Base-by-base conservation (phyloP, 1,140 invertebrate species). In the Trichomalopsis sarcophagae region DNA sequence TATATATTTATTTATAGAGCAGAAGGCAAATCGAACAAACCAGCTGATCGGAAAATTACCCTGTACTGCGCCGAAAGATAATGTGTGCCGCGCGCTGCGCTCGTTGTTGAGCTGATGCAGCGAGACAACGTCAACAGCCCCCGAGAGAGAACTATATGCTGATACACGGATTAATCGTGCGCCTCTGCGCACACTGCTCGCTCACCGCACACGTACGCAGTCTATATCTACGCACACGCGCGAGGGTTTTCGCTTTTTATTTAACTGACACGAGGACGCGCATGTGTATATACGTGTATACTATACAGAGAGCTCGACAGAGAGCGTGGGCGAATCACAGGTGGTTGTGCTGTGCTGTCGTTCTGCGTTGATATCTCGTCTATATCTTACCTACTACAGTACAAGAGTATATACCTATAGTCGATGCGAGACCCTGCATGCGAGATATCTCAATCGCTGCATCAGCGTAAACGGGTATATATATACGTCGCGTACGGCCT, bases 241-340 rank as follows among this genome's bases (percentile, higher is more conserved):
- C 66, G 0, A 68, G 11, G 27, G 11, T 68, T 68, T 27, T 68
- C 21, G 13, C 9, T 68, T 27, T 11, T 68, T 23, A 68, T 68
- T 23, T 10, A 50, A 50, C 47, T 14, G 13, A 50, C 47, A 50
- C 47, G 47, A 13, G 47, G 14, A 17, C 47, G 47, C 47, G 47
- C 50, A 21, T 55, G 50, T 55, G 50, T 55, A 10, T 69, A 27
- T 69, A 5, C 23, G 66, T 69, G 66, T 27, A 27, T 27, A 69
- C 33, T 55, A 27, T 27, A 27, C 27, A 2, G 33, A 55, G 50
- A 7, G 73, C 73, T 36, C 44, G 36, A 27, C 27, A 2, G 33
- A 55, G 50, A 7, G 73, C 73, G 73, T 75, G 36, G 73, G 73
- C 36, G 73, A 75, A 75, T 75, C 73, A 75, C 73, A 75, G 73